phyloP scores from a whole-genome alignment of 2,797 vertebrate species.

The Lagocephalus sceleratus region DNA sequence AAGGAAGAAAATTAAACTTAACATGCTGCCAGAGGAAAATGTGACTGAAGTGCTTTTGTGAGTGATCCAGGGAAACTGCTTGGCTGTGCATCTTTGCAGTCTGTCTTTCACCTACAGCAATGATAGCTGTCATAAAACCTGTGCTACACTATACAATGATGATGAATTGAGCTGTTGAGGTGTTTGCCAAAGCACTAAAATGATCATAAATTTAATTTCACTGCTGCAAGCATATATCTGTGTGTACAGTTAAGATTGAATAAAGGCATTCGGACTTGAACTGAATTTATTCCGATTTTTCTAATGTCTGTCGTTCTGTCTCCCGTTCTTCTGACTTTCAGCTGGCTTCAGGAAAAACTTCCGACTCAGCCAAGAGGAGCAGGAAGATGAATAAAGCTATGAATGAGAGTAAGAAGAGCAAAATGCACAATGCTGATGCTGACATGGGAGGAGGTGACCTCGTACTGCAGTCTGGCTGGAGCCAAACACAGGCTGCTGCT shows the following conservation, averaged over 20 bases:
- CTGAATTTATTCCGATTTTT: background rate
- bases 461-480: slow-evolving; percentile 77
- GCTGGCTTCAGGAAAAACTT: slow-evolving; percentile 95
- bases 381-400: slow-evolving; percentile 97
- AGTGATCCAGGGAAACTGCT: slow-evolving; percentile 35
- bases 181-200: background rate
- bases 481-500: slow-evolving; percentile 89
- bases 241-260: background rate
- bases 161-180: slow-evolving; percentile 31
- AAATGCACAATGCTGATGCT: slow-evolving; percentile 91
- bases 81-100: slow-evolving; percentile 17
- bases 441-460: slow-evolving; percentile 91
- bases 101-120: slow-evolving; percentile 50
- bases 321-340: slow-evolving; percentile 40
- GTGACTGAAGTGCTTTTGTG: slow-evolving; percentile 39
- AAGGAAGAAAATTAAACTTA: slow-evolving; percentile 17
- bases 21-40: slow-evolving; percentile 14
- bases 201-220: background rate
- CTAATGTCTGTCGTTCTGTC: background rate
- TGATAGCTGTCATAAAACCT: slow-evolving; percentile 47
- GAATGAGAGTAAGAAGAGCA: slow-evolving; percentile 96
- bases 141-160: slow-evolving; percentile 38
- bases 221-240: background rate
- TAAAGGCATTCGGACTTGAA: background rate
- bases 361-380: slow-evolving; percentile 91